These are phyloP conservation scores for Ichneumoninae sp. DNA, from an alignment of 2,888 invertebrate genomes.

Conservation along the genomic window DNA sequence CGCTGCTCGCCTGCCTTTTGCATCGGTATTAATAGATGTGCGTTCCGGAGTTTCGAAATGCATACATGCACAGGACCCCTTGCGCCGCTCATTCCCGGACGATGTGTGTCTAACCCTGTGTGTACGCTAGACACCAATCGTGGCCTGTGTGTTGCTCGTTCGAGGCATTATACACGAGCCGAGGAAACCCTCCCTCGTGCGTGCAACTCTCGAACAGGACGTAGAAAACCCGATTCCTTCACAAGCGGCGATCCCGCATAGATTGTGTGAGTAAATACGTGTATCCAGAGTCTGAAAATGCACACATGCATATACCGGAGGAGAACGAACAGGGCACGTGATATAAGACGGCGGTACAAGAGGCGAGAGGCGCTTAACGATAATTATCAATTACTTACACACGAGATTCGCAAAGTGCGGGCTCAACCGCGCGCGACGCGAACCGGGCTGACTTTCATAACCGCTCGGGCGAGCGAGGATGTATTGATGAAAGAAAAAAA, in stretches of 20 bases:
- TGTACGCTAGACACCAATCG: background rate
- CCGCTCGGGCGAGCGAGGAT: conserved; percentile 12
- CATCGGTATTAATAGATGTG: conserved; percentile 81
- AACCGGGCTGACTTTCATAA: conserved; percentile 38
- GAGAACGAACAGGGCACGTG: conserved; percentile 22
- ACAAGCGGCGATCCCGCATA: conserved; percentile 26
- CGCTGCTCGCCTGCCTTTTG: conserved; percentile 32
- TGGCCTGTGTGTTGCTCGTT: background rate
- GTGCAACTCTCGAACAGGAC: conserved; percentile 58
- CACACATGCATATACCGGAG: conserved; percentile 7
- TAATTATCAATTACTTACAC: conserved; percentile 72
- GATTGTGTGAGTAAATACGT: conserved; percentile 4
- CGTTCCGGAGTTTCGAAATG: conserved; percentile 77
- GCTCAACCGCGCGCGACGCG: conserved; percentile 44
- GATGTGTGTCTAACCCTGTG: conserved; percentile 19
- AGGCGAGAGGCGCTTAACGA: conserved; percentile 67
- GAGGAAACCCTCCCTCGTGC: conserved; percentile 46
- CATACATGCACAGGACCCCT: conserved; percentile 62
- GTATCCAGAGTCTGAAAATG: conserved; percentile 34
- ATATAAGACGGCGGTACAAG: conserved; percentile 45
- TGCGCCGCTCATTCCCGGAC: conserved; percentile 22
- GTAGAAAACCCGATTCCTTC: conserved; percentile 57
- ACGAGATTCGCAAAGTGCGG: conserved; percentile 60
- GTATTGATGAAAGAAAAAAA: conserved; percentile 15
- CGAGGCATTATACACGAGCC: background rate